These are phyloP conservation scores for Myotis lucifugus DNA, from an alignment of 2,113 vertebrate species.

Conservation along the genomic window DNA sequence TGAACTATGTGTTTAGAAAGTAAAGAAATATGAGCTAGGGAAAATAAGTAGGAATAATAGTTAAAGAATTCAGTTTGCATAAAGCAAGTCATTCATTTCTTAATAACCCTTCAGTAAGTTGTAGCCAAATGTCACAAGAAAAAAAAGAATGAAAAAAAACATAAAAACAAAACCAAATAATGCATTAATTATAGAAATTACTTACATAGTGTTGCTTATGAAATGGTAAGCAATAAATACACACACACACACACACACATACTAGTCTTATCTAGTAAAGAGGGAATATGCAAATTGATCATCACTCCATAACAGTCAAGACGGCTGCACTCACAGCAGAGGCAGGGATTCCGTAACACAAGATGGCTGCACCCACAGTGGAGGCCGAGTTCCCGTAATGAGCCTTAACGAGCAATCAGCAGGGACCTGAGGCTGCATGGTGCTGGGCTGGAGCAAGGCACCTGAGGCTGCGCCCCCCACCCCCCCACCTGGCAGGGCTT, in stretches of 20 bases:
- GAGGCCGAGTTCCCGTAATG: no score
- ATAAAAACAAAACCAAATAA: background rate
- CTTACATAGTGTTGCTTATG: background rate
- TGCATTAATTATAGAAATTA: background rate
- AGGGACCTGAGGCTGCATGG: no score
- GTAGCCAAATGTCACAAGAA: background rate
- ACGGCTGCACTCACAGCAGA: no score
- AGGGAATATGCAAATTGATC: no score
- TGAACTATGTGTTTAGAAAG: background rate
- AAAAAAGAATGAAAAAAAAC: background rate
- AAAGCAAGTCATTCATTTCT: background rate
- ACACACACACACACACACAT: background rate
- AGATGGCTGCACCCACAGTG: no score
- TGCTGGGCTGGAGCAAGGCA: no score
- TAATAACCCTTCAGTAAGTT: background rate
- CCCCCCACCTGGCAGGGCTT: no score
- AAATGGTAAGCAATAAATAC: background rate
- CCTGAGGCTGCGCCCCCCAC: no score
- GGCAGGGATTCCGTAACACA: no score
- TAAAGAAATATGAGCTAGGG: background rate
- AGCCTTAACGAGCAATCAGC: no score
- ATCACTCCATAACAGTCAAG: no score
- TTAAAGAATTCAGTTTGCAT: background rate
- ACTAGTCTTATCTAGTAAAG: no score
- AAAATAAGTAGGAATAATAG: background rate